Evolutionary conservation across 2,113 vertebrate species (phyloP).

Genomic region (Brienomyrus longianalis): DNA sequence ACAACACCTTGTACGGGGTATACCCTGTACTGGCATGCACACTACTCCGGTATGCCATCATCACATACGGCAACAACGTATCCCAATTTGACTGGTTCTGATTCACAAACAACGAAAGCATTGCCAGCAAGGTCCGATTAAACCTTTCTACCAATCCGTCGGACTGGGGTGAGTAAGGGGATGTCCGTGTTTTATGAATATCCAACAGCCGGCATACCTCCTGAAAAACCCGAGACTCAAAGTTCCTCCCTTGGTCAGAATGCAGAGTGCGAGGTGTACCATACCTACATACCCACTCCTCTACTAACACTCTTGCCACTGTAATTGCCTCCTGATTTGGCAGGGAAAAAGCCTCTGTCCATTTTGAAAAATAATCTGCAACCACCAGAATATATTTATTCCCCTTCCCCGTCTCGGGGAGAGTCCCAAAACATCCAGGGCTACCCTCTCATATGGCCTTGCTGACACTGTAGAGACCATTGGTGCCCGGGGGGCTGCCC

Average conservation of each 20-base stretch:
- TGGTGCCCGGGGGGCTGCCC: too few species aligned
- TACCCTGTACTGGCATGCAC: too few species aligned
- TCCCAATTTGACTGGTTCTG: too few species aligned
- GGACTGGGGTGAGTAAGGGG: too few species aligned
- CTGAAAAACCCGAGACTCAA: background rate
- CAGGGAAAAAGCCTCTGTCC: too few species aligned
- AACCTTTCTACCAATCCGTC: background rate
- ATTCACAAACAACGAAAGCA: too few species aligned
- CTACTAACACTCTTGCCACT: background rate
- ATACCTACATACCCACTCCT: background rate
- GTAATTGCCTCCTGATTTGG: background rate
- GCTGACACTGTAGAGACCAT: background rate
- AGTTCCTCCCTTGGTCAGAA: background rate
- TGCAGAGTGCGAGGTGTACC: background rate
- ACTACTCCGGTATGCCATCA: too few species aligned
- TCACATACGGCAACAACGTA: too few species aligned
- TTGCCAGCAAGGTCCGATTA: background rate
- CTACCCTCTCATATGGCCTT: background rate
- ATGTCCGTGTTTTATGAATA: background rate
- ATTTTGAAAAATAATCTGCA: background rate
- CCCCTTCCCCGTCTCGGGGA: background rate
- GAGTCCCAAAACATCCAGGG: background rate
- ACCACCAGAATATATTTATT: conserved; percentile 9
- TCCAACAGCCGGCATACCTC: background rate
- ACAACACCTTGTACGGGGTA: background rate